These are phyloP conservation scores for Ispidina picta DNA, from an alignment of 2,797 vertebrate species.

Conservation along the genomic window DNA sequence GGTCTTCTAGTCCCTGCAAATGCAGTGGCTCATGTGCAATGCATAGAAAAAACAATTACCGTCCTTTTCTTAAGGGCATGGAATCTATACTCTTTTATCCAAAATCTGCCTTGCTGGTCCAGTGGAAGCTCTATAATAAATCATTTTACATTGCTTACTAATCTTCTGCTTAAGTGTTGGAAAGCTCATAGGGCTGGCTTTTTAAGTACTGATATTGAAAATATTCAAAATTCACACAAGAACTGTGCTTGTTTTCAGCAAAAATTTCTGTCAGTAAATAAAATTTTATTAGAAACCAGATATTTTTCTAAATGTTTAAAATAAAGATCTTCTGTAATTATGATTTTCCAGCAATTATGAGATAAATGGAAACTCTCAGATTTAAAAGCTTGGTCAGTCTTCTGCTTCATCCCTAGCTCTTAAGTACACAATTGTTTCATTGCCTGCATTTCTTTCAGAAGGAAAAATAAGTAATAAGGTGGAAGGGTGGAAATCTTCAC, in stretches of 20 bases:
- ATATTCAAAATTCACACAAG: neutral
- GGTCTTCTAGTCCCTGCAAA: neutral
- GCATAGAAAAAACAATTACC: neutral
- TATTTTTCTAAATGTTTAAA: neutral
- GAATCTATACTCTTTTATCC: neutral
- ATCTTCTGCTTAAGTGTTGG: neutral
- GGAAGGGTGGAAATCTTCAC: neutral
- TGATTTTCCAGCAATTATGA: neutral
- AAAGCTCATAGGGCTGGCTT: rapidly evolving
- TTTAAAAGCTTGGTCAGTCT: neutral
- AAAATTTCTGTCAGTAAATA: neutral
- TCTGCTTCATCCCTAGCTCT: neutral
- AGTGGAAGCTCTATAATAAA: neutral
- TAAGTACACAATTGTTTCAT: neutral
- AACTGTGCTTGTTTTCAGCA: neutral
- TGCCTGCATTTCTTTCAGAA: neutral
- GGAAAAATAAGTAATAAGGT: neutral
- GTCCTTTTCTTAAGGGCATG: neutral
- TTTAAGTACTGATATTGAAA: neutral
- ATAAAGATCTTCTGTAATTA: neutral
- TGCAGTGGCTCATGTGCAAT: neutral
- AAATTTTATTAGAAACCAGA: rapidly evolving
- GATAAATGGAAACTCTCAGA: neutral
- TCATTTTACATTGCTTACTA: neutral
- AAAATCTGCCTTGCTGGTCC: neutral